phyloP scores from a whole-genome alignment of 1,140 invertebrate genomes.

The Mamestra configurata region DNA sequence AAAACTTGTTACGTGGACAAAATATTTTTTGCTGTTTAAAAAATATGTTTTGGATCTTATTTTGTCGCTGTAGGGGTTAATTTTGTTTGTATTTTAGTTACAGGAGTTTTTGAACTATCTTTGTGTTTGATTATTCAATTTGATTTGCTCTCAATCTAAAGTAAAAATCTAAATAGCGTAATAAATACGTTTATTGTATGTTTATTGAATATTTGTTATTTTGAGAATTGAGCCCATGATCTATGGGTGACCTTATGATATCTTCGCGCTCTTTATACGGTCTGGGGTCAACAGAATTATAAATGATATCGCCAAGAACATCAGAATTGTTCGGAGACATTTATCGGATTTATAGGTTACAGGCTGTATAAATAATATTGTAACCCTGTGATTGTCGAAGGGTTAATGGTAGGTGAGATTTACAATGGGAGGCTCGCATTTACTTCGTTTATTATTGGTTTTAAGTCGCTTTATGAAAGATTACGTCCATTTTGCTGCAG shows the following conservation, averaged over 20 bases:
- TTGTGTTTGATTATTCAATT: conserved; percentile 33
- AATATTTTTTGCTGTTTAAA: background rate
- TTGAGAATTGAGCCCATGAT: conserved; percentile 39
- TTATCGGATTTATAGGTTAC: conserved; percentile 31
- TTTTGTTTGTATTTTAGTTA: background rate
- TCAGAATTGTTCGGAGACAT: conserved; percentile 38
- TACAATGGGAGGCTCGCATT: background rate
- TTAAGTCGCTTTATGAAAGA: background rate
- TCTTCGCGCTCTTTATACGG: conserved; percentile 20
- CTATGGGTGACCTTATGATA: conserved; percentile 39
- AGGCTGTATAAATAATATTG: conserved; percentile 20
- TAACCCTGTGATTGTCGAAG: conserved; percentile 35
- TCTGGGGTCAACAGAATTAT: conserved; percentile 36
- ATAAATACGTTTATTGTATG: conserved; percentile 43
- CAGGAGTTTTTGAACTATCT: background rate
- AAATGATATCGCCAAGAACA: conserved; percentile 38
- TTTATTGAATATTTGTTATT: conserved; percentile 49
- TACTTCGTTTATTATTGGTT: conserved; percentile 17
- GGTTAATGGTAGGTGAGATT: conserved; percentile 14
- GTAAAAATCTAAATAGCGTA: conserved; percentile 49
- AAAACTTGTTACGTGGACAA: conserved; percentile 20
- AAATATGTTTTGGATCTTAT: background rate
- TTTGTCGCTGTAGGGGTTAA: background rate
- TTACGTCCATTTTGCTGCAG: background rate
- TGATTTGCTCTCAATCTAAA: conserved; percentile 46